phyloP scores from a whole-genome alignment of 2,888 invertebrate genomes.

The Philhelius pedissequus region DNA sequence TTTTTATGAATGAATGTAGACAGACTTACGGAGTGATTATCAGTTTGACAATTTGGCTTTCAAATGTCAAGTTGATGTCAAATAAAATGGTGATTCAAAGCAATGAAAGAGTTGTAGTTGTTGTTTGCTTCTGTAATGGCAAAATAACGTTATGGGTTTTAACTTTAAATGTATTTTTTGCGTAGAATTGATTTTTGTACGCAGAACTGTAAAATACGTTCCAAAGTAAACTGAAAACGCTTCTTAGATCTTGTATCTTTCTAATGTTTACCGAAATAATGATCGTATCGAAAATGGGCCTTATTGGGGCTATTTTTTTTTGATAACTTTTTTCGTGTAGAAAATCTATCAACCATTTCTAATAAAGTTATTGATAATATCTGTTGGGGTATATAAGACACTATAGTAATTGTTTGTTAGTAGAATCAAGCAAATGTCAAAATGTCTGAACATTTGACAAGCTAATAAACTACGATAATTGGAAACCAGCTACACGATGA shows the following conservation, averaged over 20 bases:
- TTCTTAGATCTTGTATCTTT: neutral
- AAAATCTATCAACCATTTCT: neutral
- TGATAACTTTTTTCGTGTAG: neutral
- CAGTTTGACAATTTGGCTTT: neutral
- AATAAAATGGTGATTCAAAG: neutral
- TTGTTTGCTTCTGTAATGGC: neutral
- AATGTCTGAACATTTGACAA: too few species aligned
- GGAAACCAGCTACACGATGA: too few species aligned
- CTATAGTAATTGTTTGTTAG: too few species aligned
- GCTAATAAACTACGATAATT: too few species aligned
- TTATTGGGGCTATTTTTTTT: neutral
- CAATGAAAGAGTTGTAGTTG: neutral
- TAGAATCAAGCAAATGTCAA: too few species aligned
- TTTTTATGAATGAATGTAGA: conserved; percentile 12
- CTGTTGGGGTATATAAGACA: too few species aligned
- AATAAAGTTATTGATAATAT: too few species aligned
- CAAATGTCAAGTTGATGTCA: conserved; percentile 14
- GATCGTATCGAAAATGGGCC: neutral
- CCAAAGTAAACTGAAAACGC: neutral
- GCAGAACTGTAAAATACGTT: neutral
- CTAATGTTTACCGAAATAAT: neutral
- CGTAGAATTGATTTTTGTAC: neutral
- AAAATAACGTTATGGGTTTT: neutral
- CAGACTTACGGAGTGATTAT: neutral
- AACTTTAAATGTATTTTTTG: neutral